These are phyloP conservation scores for Urophycis tenuis DNA, from an alignment of 2,797 vertebrate species.

Conservation along the genomic window DNA sequence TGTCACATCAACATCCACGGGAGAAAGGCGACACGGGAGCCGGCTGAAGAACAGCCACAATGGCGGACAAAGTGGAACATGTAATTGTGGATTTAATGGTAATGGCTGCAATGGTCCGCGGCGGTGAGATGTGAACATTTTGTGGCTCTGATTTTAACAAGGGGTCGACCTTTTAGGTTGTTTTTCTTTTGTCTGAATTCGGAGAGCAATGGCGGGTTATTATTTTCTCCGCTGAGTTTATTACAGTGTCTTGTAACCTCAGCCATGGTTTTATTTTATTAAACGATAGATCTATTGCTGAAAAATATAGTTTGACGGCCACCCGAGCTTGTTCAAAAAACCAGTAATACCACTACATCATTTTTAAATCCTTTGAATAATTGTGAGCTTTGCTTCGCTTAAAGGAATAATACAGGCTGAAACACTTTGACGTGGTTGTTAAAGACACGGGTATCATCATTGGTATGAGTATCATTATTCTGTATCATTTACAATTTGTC, in stretches of 20 bases:
- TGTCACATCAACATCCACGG: neutral
- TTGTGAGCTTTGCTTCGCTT: constrained; percentile 9
- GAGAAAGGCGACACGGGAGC: neutral
- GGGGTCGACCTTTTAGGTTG: too few relatives aligned
- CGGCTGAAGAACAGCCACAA: neutral
- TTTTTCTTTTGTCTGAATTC: neutral
- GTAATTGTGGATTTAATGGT: too few relatives aligned
- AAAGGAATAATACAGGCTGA: neutral
- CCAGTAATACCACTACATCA: neutral
- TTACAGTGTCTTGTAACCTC: neutral
- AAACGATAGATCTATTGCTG: neutral
- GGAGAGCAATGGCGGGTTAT: constrained; percentile 1
- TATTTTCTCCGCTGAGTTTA: neutral
- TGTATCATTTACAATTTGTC: too few relatives aligned
- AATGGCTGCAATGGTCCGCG: too few relatives aligned
- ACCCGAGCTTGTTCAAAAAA: neutral
- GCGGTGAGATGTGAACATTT: constrained; percentile 32
- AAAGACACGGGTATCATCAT: too few relatives aligned
- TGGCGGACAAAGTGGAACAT: too few relatives aligned
- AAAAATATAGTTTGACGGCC: neutral
- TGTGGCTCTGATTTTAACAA: neutral
- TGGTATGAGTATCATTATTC: too few relatives aligned
- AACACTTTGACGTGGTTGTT: too few relatives aligned
- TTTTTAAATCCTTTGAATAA: neutral
- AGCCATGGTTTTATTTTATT: neutral